Evolutionary conservation across 1,140 invertebrate species (phyloP), one percentile per base, ranked within the genome.

Genomic region (Ceratosolen solmsi): DNA sequence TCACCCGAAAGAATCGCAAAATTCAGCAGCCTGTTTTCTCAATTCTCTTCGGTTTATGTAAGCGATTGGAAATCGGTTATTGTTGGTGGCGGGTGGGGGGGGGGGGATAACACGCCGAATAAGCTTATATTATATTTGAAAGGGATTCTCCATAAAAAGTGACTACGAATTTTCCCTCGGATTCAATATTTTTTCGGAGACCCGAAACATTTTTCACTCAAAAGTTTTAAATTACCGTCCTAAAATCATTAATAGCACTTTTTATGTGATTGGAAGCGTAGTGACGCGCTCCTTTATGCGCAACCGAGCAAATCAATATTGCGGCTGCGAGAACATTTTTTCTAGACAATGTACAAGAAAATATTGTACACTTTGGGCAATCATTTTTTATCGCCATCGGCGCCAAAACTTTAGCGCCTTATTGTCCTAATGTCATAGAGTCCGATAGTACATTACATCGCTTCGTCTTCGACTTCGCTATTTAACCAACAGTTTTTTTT

Each of bases 31-130:
- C 30, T 36, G 60, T 65, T 65, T 65, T 22, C 4, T 36, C 2
- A 36, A 65, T 20, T 65, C 15, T 36, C 60, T 36, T 65, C 30
- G 36, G 60, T 65, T 65, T 65, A 30, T 65, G 60, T 65, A 65
- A 65, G 60, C 60, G 30, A 36, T 65, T 65, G 60, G 30, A 65
- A 65, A 65, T 65, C 60, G 60, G 20, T 65, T 33, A 36, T 65
- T 0, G n/a, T n/a, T n/a, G n/a, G n/a, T n/a, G n/a, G n/a, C n/a
- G n/a, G n/a, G n/a, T n/a, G n/a, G n/a, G n/a, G n/a, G n/a, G 11
- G 22, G 5, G 1, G 30, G 58, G 5, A 54, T 54, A 22, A 15
- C 13, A 17, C 20, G 15, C 3, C 60, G 60, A 22, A 36, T 65
- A 65, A 36, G 60, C 60, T 65, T 65, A 60, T 60, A 65, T 65